phyloP scores from a whole-genome alignment of 2,888 invertebrate species.

The Meganola albula region DNA sequence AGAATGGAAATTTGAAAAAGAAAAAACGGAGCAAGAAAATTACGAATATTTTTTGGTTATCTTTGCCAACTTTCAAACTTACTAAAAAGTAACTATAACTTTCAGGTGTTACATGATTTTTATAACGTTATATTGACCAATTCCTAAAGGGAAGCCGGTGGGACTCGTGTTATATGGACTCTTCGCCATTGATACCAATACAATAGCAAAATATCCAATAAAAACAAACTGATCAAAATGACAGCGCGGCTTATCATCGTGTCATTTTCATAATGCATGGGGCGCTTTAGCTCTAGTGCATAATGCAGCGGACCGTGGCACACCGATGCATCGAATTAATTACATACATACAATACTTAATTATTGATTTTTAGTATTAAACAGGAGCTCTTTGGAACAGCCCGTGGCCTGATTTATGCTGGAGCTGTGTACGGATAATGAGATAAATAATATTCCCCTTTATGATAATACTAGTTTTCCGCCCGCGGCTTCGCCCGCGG shows the following conservation, averaged over 20 bases:
- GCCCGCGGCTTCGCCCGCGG: no score
- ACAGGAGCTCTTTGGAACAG: constrained; percentile 48
- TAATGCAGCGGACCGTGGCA: constrained; percentile 48
- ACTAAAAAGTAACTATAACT: no score
- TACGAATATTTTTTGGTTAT: no score
- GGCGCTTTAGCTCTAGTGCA: constrained; percentile 45
- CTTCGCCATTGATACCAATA: no score
- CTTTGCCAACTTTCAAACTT: no score
- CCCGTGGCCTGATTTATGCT: constrained; percentile 32
- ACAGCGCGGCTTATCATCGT: constrained; percentile 39
- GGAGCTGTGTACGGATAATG: background rate
- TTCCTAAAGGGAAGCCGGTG: no score
- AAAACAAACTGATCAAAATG: constrained; percentile 31
- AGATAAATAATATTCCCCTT: no score
- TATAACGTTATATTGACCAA: no score
- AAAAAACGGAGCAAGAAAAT: no score
- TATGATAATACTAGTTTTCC: no score
- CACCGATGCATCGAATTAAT: constrained; percentile 60
- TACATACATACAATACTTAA: constrained; percentile 65
- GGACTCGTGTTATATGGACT: no score
- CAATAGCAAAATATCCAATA: constrained; percentile 11
- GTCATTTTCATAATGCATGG: constrained; percentile 32
- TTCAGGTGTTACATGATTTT: background rate
- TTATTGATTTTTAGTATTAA: constrained; percentile 76
- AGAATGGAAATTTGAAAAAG: no score